These are phyloP conservation scores for Trididemnum miniatum DNA, from an alignment of 23 tunicate species.

Conservation along the genomic window DNA sequence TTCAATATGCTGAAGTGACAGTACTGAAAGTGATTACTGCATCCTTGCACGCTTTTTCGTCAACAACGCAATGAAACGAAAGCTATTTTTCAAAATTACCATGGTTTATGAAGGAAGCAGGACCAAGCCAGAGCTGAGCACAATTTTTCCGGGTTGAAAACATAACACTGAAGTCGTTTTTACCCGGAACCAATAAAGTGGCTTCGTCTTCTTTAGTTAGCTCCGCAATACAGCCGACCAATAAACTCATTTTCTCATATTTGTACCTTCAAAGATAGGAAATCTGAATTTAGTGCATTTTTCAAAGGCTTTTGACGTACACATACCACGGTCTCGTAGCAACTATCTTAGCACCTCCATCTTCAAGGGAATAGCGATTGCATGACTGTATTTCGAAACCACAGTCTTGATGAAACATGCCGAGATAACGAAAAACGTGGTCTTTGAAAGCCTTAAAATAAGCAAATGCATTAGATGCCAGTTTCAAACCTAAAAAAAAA, in stretches of 20 bases:
- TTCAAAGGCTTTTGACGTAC: neutral
- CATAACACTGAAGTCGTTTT: constrained; percentile 96
- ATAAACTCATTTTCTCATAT: constrained; percentile 67
- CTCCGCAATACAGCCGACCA: constrained; percentile 87
- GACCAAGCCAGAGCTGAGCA: constrained; percentile 98
- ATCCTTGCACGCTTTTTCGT: too few relatives aligned
- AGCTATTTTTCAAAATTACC: too few relatives aligned
- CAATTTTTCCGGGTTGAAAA: constrained; percentile 90
- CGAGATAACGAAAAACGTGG: constrained; percentile 78
- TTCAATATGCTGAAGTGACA: too few relatives aligned
- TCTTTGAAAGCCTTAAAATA: constrained; percentile 56
- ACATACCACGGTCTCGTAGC: constrained; percentile 73
- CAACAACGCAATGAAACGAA: too few relatives aligned
- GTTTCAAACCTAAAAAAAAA: too few relatives aligned
- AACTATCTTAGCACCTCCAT: constrained; percentile 88
- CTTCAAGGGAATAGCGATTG: constrained; percentile 75
- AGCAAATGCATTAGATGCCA: too few relatives aligned
- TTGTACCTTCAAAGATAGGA: constrained; percentile 48
- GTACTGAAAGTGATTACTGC: too few relatives aligned
- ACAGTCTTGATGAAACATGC: constrained; percentile 86
- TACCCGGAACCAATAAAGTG: constrained; percentile 66
- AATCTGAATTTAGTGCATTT: neutral
- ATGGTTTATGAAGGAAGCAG: constrained; percentile 97
- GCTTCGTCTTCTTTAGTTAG: constrained; percentile 78
- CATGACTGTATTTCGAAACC: constrained; percentile 77